phyloP scores from a whole-genome alignment of 2,888 invertebrate genomes.

The Opisthograptis luteolata region DNA sequence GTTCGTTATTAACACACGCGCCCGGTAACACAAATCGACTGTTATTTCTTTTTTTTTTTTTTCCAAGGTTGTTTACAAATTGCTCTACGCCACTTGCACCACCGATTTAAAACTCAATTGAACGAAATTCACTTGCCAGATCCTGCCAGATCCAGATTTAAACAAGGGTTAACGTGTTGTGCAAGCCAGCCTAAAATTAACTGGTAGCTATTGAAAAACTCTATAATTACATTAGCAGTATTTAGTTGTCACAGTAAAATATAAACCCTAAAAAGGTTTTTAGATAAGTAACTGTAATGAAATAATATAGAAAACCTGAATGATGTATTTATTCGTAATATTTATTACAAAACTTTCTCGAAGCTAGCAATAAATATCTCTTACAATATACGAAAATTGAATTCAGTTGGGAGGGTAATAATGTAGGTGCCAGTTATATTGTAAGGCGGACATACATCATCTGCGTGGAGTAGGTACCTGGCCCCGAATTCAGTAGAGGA shows the following conservation, averaged over 20 bases:
- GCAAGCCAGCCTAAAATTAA: too few relatives aligned
- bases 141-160: too few relatives aligned
- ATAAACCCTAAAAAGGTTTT: too few relatives aligned
- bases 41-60: constrained; percentile 49
- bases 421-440: constrained; percentile 57
- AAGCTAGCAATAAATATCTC: constrained; percentile 27
- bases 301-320: neutral
- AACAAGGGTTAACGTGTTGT: too few relatives aligned
- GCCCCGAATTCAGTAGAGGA: constrained; percentile 63
- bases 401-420: constrained; percentile 42
- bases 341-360: constrained; percentile 25
- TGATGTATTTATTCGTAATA: constrained; percentile 24
- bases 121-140: too few relatives aligned
- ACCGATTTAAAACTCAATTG: too few relatives aligned
- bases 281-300: neutral
- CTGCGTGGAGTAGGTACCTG: constrained; percentile 57
- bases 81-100: constrained; percentile 3
- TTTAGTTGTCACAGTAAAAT: too few relatives aligned
- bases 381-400: constrained; percentile 50
- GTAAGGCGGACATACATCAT: constrained; percentile 64
- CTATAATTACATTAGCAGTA: constrained; percentile 20
- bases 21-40: constrained; percentile 55
- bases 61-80: constrained; percentile 33
- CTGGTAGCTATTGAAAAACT: constrained; percentile 21
- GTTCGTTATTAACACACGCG: constrained; percentile 59